phyloP scores from a whole-genome alignment of 92 coral and sea anemone genomes.

The Porites cylindrica region DNA sequence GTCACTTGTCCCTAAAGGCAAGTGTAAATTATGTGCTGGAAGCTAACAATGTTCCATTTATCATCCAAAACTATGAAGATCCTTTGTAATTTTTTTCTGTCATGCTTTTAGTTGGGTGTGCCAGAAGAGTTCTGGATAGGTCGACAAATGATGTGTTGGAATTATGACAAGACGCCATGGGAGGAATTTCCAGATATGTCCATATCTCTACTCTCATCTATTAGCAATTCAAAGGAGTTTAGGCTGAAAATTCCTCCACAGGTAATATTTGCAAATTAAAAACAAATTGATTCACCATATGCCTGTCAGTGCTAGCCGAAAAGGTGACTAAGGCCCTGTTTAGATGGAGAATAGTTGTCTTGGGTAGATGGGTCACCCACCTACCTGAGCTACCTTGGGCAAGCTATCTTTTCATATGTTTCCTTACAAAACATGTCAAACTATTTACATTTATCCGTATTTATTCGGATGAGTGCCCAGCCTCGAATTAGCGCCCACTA shows the following conservation, averaged over 20 bases:
- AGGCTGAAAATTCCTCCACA: conserved; percentile 98
- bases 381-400: no score
- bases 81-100: background rate
- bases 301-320: background rate
- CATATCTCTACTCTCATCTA: conserved; percentile 91
- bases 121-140: conserved; percentile 99
- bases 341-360: no score
- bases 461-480: no score
- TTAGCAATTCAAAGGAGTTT: conserved; percentile 90
- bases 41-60: background rate
- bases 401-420: no score
- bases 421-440: no score
- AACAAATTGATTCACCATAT: background rate
- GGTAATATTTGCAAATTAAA: conserved; percentile 50
- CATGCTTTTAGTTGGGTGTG: conserved; percentile 80
- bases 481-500: no score
- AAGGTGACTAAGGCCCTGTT: no score
- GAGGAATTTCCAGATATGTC: conserved; percentile 98
- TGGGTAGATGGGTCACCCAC: no score
- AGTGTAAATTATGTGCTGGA: background rate
- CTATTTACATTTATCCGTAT: no score
- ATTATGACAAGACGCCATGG: conserved; percentile 98
- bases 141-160: conserved; percentile 99
- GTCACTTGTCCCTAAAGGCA: no score
- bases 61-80: background rate